phyloP scores from a whole-genome alignment of 2,113 vertebrate genomes.

The Tachysurus fulvidraco region DNA sequence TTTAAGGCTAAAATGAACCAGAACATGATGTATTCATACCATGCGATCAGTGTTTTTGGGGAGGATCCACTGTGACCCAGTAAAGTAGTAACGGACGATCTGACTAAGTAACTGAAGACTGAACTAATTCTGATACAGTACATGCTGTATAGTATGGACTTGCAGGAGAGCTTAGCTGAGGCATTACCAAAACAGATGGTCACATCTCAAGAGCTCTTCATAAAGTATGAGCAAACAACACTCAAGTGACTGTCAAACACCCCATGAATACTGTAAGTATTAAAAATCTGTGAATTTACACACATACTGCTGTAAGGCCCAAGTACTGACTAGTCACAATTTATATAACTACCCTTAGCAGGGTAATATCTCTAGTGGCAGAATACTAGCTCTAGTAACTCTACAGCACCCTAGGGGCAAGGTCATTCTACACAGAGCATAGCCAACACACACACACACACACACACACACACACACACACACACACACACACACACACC shows the following conservation, averaged over 20 bases:
- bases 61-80: not conserved
- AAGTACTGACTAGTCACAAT: conserved; percentile 1
- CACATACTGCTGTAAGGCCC: not conserved
- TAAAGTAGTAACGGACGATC: not conserved
- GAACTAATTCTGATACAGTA: not conserved
- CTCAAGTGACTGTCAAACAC: not conserved
- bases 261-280: not conserved
- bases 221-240: not conserved
- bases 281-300: not conserved
- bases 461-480: conserved; percentile 54
- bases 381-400: conserved; percentile 5
- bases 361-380: conserved; percentile 46
- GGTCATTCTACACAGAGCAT: conserved; percentile 31
- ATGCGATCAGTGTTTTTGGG: not conserved
- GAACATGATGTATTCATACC: not conserved
- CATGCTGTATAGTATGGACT: not conserved
- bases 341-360: conserved; percentile 9
- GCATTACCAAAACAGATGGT: not conserved
- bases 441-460: conserved; percentile 55
- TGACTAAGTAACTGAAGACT: too few relatives aligned
- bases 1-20: not conserved
- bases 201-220: not conserved
- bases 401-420: conserved; percentile 37
- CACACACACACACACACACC: conserved; percentile 27
- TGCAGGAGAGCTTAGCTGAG: not conserved